Evolutionary conservation across 1,140 invertebrate genomes (phyloP).

Genomic region (Trinorchestia longiramus): DNA sequence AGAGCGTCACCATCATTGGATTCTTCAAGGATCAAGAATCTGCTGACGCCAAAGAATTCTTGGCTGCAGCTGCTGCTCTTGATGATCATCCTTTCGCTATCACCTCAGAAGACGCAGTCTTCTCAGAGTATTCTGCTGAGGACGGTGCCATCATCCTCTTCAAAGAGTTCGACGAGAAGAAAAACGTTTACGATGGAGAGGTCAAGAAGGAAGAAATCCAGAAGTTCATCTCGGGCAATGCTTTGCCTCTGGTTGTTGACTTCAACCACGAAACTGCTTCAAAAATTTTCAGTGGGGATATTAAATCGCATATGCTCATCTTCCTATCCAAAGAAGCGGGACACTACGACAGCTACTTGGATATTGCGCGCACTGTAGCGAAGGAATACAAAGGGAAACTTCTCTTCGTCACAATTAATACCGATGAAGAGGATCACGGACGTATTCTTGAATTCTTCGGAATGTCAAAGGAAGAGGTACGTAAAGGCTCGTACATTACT

Average conservation of each 20-base stretch:
- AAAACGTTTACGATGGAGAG: slow-evolving; percentile 83
- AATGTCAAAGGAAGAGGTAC: slow-evolving; percentile 79
- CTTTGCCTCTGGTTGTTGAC: slow-evolving; percentile 93
- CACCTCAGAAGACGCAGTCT: slow-evolving; percentile 81
- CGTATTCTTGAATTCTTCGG: slow-evolving; percentile 99
- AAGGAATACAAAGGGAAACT: slow-evolving; percentile 90
- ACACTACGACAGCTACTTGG: slow-evolving; percentile 83
- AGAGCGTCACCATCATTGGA: slow-evolving; percentile 88
- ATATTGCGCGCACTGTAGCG: slow-evolving; percentile 83
- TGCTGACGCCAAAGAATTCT: slow-evolving; percentile 85
- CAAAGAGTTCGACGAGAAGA: slow-evolving; percentile 96
- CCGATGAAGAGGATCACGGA: slow-evolving; percentile 94
- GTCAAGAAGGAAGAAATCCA: slow-evolving; percentile 79
- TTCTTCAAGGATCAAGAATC: slow-evolving; percentile 90
- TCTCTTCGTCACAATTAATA: slow-evolving; percentile 95
- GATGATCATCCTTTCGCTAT: slow-evolving; percentile 94
- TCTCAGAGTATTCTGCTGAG: slow-evolving; percentile 80
- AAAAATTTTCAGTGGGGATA: slow-evolving; percentile 98
- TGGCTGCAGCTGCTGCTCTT: slow-evolving; percentile 81
- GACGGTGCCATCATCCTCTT: slow-evolving; percentile 85
- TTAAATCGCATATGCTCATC: slow-evolving; percentile 94
- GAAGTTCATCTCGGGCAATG: slow-evolving; percentile 87
- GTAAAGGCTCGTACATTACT: slow-evolving; percentile 21
- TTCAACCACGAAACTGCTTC: slow-evolving; percentile 97
- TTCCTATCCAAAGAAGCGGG: slow-evolving; percentile 93